Evolutionary conservation across 2,888 invertebrate genomes (phyloP).

Genomic region (Caenorhabditis panamensis): DNA sequence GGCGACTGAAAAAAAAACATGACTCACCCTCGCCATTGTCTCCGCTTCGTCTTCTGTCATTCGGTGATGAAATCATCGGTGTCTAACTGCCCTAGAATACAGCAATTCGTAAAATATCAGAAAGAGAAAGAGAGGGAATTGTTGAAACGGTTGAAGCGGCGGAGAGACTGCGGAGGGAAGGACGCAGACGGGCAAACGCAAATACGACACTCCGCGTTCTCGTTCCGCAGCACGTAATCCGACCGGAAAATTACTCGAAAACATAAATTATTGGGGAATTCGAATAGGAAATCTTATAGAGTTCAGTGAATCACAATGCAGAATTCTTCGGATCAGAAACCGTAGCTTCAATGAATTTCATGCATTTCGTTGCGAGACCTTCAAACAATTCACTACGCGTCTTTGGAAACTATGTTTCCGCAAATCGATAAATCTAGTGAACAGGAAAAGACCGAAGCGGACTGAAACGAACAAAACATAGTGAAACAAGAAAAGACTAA

Average conservation of each 20-base stretch:
- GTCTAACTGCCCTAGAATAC: not conserved
- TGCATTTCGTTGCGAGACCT: too few species aligned
- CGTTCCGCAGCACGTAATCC: not conserved
- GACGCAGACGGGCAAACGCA: slow-evolving; percentile 6
- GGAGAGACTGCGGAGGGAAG: not conserved
- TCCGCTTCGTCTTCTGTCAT: not conserved
- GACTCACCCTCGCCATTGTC: slow-evolving; percentile 31
- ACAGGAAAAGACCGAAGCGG: not conserved
- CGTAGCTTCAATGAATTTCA: too few species aligned
- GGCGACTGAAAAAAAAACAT: not conserved
- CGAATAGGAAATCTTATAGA: too few species aligned
- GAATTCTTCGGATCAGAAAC: too few species aligned
- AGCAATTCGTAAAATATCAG: not conserved
- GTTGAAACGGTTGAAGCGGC: not conserved
- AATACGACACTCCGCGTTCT: not conserved
- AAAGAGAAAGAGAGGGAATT: slow-evolving; percentile 3
- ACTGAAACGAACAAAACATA: too few species aligned
- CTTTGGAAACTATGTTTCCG: too few species aligned
- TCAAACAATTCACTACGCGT: too few species aligned
- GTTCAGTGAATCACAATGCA: too few species aligned
- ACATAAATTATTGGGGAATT: too few species aligned
- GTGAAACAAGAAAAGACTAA: not conserved
- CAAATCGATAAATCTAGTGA: too few species aligned
- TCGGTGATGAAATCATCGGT: not conserved
- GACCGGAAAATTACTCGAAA: not conserved